A percentile compares a stretch with the other conserved stretches of the same genome.
phyloP scores from a whole-genome alignment of 1,140 invertebrate species.

The Drosophila santomea region DNA sequence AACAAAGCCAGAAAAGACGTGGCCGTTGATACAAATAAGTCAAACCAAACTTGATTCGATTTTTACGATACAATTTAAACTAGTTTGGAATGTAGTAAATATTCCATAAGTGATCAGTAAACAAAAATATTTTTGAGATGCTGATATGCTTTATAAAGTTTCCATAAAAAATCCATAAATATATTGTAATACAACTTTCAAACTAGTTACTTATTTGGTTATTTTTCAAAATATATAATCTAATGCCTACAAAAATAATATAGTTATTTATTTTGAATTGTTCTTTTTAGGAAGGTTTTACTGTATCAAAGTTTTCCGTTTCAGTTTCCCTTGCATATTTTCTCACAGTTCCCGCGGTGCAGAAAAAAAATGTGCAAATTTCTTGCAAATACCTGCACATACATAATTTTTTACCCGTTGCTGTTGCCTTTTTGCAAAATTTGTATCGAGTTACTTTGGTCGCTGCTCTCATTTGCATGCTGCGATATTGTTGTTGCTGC shows the following conservation, averaged over 20 bases:
- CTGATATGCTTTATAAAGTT: not conserved
- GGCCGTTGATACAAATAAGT: not conserved
- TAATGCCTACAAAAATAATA: no score
- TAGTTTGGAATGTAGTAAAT: not conserved
- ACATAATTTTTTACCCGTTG: constrained; percentile 32
- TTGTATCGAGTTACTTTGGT: constrained; percentile 76
- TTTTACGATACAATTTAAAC: not conserved
- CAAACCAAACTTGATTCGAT: not conserved
- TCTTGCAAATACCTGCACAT: constrained; percentile 50
- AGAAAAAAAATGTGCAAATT: constrained; percentile 36
- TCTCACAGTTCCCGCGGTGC: constrained; percentile 47
- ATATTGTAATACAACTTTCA: not conserved
- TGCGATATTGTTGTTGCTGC: constrained; percentile 42
- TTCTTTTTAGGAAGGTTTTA: not conserved
- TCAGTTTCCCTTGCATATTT: constrained; percentile 48
- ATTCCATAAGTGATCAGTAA: not conserved
- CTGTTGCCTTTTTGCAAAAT: constrained; percentile 35
- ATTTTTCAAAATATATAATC: not conserved
- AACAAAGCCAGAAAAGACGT: not conserved
- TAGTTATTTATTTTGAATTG: no score
- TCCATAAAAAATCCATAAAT: not conserved
- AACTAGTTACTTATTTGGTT: not conserved
- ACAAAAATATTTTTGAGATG: not conserved
- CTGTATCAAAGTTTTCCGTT: constrained; percentile 38
- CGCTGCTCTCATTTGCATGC: constrained; percentile 78